Evolutionary conservation across 2,888 invertebrate species (phyloP).

Genomic region (Diachrysia chrysitis): DNA sequence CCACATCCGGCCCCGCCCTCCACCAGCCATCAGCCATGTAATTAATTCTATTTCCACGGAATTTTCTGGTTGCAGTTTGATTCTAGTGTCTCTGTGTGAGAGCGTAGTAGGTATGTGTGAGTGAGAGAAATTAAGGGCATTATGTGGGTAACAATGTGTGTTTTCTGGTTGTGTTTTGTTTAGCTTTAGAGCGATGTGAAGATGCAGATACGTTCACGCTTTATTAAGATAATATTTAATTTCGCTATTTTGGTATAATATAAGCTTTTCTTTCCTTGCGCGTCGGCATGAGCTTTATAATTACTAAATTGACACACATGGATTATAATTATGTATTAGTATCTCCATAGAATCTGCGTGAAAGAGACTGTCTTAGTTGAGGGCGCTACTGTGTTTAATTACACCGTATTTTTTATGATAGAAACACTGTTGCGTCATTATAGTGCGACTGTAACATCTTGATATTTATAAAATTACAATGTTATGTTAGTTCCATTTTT

Average conservation of each 20-base stretch:
- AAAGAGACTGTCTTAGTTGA: too few relatives aligned
- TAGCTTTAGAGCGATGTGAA: slow-evolving; percentile 23
- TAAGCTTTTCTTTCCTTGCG: background rate
- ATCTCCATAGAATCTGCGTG: too few relatives aligned
- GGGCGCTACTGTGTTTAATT: too few relatives aligned
- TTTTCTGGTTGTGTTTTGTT: slow-evolving; percentile 3
- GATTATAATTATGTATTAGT: too few relatives aligned
- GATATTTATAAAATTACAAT: too few relatives aligned
- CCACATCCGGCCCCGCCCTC: slow-evolving; percentile 60
- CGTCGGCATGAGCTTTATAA: too few relatives aligned
- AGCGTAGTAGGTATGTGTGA: slow-evolving; percentile 23
- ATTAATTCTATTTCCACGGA: slow-evolving; percentile 77
- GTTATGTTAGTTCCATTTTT: too few relatives aligned
- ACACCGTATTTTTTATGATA: too few relatives aligned
- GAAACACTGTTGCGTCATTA: too few relatives aligned
- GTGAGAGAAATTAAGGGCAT: background rate
- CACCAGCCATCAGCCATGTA: slow-evolving; percentile 65
- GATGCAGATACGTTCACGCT: background rate
- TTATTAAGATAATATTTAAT: too few relatives aligned
- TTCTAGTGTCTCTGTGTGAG: slow-evolving; percentile 39
- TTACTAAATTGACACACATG: too few relatives aligned
- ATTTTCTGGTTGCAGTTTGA: slow-evolving; percentile 60
- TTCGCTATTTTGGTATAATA: background rate
- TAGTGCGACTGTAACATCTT: too few relatives aligned
- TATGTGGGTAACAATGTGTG: background rate